Conservation (phyloP, 1,140 invertebrate genomes). For the Glossosoma conforme region DNA sequence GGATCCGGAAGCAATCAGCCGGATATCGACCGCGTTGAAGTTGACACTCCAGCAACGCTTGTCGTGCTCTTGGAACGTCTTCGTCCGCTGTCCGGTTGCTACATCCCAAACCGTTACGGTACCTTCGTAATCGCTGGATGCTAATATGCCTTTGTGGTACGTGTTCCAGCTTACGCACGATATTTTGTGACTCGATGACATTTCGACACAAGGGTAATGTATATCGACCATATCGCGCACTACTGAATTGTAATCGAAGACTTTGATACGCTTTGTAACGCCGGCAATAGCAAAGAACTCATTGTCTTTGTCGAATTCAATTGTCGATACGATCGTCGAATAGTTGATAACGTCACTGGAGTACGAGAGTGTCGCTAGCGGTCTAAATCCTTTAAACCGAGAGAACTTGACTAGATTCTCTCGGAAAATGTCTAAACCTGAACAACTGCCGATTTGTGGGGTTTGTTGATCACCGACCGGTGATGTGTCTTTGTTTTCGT, state of each 20-base stretch:
- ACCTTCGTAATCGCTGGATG: slow-evolving; percentile 94
- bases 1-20: slow-evolving; percentile 88
- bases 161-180: slow-evolving; percentile 94
- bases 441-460: slow-evolving; percentile 36
- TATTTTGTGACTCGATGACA: slow-evolving; percentile 92
- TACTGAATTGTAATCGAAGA: slow-evolving; percentile 86
- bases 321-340: slow-evolving; percentile 92
- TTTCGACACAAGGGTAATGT: slow-evolving; percentile 90
- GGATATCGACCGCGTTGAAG: slow-evolving; percentile 89
- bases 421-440: slow-evolving; percentile 74
- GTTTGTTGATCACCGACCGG: slow-evolving; percentile 34
- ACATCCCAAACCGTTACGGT: slow-evolving; percentile 93
- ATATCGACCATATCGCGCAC: slow-evolving; percentile 81
- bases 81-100: slow-evolving; percentile 67
- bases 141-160: slow-evolving; percentile 84
- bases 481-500: slow-evolving; percentile 29
- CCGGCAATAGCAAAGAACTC: slow-evolving; percentile 96
- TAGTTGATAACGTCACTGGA: slow-evolving; percentile 80
- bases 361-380: slow-evolving; percentile 85
- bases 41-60: slow-evolving; percentile 96
- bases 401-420: slow-evolving; percentile 88
- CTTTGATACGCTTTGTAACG: slow-evolving; percentile 92
- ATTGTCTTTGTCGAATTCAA: slow-evolving; percentile 96
- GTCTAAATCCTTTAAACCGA: slow-evolving; percentile 70
- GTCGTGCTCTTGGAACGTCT: slow-evolving; percentile 85